Conservation (phyloP, 2,888 invertebrate genomes). For the Noctua janthe region DNA sequence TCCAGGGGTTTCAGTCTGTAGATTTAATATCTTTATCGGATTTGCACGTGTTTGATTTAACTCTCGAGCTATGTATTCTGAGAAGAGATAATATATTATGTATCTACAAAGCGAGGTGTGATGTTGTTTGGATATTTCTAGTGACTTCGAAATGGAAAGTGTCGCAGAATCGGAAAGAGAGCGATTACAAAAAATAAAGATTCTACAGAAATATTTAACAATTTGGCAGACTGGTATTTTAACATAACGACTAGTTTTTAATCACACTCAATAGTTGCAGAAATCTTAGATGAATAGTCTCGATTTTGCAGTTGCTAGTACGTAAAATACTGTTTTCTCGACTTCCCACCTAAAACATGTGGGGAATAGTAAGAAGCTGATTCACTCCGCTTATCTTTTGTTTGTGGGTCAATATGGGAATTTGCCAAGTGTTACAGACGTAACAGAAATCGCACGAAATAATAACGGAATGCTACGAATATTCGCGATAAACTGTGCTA, state of each 20-base stretch:
- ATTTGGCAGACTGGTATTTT: neutral
- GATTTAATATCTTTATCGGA: conserved; percentile 39
- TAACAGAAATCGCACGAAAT: conserved; percentile 39
- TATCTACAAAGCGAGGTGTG: conserved; percentile 4
- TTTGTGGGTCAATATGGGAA: conserved; percentile 65
- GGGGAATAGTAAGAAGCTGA: conserved; percentile 60
- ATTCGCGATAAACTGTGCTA: conserved; percentile 23
- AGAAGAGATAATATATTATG: conserved; percentile 11
- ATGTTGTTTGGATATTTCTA: neutral
- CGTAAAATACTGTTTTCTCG: conserved; percentile 18
- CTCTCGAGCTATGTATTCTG: neutral
- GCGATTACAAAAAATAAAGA: neutral
- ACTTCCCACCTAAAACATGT: conserved; percentile 25
- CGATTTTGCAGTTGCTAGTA: neutral
- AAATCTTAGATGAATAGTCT: neutral
- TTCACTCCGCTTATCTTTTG: conserved; percentile 62
- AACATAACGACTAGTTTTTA: neutral
- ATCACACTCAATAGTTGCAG: neutral
- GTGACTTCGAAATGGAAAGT: neutral
- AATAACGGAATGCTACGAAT: conserved; percentile 46
- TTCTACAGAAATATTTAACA: neutral
- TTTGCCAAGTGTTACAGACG: conserved; percentile 61
- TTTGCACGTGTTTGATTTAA: conserved; percentile 38
- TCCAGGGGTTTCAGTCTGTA: conserved; percentile 32
- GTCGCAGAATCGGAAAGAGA: neutral